These are phyloP conservation scores for Criorhina ranunculi DNA, from an alignment of 2,888 invertebrate genomes.

Conservation along the genomic window DNA sequence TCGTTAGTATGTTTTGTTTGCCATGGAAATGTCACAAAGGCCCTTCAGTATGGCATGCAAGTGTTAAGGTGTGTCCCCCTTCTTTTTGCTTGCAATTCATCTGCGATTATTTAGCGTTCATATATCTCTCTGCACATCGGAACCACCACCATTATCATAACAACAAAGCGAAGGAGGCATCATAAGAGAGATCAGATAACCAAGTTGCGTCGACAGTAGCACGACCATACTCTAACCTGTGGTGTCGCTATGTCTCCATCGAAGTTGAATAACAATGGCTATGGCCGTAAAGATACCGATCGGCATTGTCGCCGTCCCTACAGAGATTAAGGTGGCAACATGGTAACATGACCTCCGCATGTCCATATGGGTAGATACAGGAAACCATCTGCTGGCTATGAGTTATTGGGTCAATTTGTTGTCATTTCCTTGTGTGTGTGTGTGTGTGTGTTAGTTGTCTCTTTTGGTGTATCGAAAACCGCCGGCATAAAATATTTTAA, in stretches of 20 bases:
- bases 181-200: constrained; percentile 67
- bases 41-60: constrained; percentile 58
- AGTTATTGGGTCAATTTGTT: constrained; percentile 72
- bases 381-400: constrained; percentile 65
- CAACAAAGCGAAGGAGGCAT: constrained; percentile 41
- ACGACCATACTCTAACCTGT: constrained; percentile 66
- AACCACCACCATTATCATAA: constrained; percentile 30
- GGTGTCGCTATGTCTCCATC: constrained; percentile 33
- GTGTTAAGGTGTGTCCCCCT: constrained; percentile 68
- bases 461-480: constrained; percentile 35
- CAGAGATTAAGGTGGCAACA: constrained; percentile 74
- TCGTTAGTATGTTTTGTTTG: constrained; percentile 29
- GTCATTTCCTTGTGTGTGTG: constrained; percentile 54
- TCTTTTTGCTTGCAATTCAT: constrained; percentile 46
- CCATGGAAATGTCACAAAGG: constrained; percentile 35
- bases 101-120: constrained; percentile 54
- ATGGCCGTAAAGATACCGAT: constrained; percentile 55
- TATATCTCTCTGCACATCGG: constrained; percentile 17
- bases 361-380: constrained; percentile 63
- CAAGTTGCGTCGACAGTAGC: constrained; percentile 61
- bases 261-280: constrained; percentile 60
- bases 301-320: constrained; percentile 40
- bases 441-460: constrained; percentile 38
- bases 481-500: constrained; percentile 42
- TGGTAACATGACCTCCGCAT: constrained; percentile 67